Base-by-base conservation (phyloP, 2,888 invertebrate genomes). In the Drosophila trichaetosa region DNA sequence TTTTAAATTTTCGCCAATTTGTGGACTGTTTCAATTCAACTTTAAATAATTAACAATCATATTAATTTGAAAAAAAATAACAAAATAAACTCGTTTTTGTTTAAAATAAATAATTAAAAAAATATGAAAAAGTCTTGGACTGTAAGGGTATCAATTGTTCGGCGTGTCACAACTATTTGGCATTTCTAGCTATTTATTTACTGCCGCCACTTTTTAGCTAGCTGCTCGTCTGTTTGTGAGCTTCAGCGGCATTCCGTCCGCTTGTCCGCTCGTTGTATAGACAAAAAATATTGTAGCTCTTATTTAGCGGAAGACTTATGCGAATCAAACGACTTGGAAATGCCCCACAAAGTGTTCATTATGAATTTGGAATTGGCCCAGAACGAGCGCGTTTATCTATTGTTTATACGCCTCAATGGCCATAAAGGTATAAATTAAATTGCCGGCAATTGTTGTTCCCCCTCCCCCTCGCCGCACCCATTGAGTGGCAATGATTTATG, bases 341-440 rank as follows among this genome's bases (percentile, higher is more conserved):
- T 84, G 87, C 80, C 73, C 77, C 75, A 52, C 78, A 75, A 91
- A 89, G 86, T 81, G 79, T 71, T 87, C 89, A 85, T 90, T 91
- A 89, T 78, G 85, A 80, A 89, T 87, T 86, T 74, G 74, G 72
- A 65, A 88, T 88, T 76, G 77, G 77, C 59, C 57, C 80, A 73
- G 69, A 87, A 87, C 75, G 80, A 90, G 80, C 85, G 76, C 81
- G 76, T 90, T 87, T 83, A 87, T 91, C 85, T 84, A 80, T 83
- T 90, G 87, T 90, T 91, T 91, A 90, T 90, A 87, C 77, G 72
- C 54, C 74, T 61, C 66, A 82, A 73, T 70, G 78, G 71, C 76
- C 74, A 79, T 85, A 79, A 83, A 87, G 85, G 88, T 89, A 74
- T 83, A 80, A 85, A 88, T 87, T 87, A 84, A 89, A 87, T 73